phyloP scores from a whole-genome alignment of 2,888 invertebrate species.

The Apamea monoglypha region DNA sequence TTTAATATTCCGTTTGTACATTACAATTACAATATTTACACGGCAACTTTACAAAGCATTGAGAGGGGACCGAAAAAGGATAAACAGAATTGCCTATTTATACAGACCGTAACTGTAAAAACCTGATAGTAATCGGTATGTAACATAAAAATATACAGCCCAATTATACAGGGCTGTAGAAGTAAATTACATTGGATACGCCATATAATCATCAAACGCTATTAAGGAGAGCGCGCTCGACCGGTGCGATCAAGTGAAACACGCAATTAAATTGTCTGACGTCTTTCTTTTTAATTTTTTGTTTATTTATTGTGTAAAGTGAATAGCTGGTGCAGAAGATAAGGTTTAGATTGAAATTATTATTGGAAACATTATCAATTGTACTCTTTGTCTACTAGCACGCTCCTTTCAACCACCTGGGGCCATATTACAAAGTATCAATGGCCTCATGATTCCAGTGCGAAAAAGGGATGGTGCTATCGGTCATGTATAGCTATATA shows the following conservation, averaged over 20 bases:
- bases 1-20: conserved; percentile 43
- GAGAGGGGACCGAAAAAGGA: conserved; percentile 56
- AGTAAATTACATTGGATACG: conserved; percentile 62
- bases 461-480: no score
- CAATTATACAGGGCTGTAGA: conserved; percentile 74
- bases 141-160: conserved; percentile 81
- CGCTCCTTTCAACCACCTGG: not conserved
- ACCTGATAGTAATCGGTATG: conserved; percentile 72
- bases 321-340: conserved; percentile 6
- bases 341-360: conserved; percentile 5
- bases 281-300: conserved; percentile 24
- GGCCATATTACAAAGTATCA: no score
- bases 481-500: no score
- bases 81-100: conserved; percentile 78
- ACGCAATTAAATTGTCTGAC: conserved; percentile 30
- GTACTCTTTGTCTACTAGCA: not conserved
- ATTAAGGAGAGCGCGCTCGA: conserved; percentile 26
- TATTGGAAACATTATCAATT: not conserved
- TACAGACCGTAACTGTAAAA: conserved; percentile 77
- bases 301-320: conserved; percentile 21
- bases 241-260: conserved; percentile 13
- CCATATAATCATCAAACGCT: conserved; percentile 41
- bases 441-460: no score
- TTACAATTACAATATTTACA: conserved; percentile 58
- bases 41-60: conserved; percentile 74